Evolutionary conservation across 2,888 invertebrate genomes (phyloP).

Genomic region (Agrochola macilenta): DNA sequence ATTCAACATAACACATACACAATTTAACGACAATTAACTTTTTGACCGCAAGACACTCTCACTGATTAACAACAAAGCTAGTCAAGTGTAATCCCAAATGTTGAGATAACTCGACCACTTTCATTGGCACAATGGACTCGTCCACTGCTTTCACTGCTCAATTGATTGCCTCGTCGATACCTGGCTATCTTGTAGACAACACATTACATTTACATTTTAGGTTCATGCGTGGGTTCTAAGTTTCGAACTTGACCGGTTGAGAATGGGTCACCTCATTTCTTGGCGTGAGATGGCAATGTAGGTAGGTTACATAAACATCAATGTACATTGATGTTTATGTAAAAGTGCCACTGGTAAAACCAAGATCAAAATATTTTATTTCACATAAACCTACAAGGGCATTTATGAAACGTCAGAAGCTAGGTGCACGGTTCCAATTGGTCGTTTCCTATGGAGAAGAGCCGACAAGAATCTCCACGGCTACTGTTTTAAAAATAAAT

Average conservation of each 20-base stretch:
- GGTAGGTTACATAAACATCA: no score
- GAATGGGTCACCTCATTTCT: constrained; percentile 48
- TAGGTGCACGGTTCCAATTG: no score
- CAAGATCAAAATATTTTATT: no score
- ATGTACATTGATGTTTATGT: not conserved
- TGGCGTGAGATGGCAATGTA: not conserved
- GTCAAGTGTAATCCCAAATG: constrained; percentile 52
- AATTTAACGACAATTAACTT: no score
- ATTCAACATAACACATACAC: no score
- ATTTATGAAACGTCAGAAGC: no score
- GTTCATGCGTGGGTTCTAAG: constrained; percentile 37
- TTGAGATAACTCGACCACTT: constrained; percentile 73
- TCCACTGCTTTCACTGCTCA: constrained; percentile 83
- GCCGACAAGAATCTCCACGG: no score
- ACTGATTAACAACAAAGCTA: constrained; percentile 25
- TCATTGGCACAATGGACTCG: constrained; percentile 78
- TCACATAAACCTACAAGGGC: no score
- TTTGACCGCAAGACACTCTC: constrained; percentile 27
- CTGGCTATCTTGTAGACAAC: constrained; percentile 60
- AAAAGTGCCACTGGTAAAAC: not conserved
- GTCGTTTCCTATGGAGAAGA: no score
- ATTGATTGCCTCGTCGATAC: constrained; percentile 72
- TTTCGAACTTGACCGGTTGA: constrained; percentile 44
- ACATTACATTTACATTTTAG: constrained; percentile 58
- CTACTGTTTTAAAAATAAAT: no score